Conservation (phyloP, 2,888 invertebrate species). For the Pristionchus japonicus region DNA sequence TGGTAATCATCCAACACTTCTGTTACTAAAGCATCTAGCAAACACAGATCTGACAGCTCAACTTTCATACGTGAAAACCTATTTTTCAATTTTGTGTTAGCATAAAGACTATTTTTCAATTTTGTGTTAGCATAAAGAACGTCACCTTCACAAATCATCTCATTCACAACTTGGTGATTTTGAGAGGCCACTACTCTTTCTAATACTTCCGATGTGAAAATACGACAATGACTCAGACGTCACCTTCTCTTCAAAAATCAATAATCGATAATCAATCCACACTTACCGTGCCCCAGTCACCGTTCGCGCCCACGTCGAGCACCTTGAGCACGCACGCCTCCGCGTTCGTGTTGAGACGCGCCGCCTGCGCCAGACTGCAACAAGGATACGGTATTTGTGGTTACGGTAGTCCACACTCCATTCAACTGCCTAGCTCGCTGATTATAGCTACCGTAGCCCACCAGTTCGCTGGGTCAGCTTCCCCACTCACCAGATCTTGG, state of each 20-base stretch:
- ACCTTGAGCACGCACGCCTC: conserved; percentile 92
- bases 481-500: conserved; percentile 32
- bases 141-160: too few relatives aligned
- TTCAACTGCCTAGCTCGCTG: background rate
- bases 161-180: too few relatives aligned
- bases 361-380: conserved; percentile 78
- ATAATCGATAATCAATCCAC: too few relatives aligned
- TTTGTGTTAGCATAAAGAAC: too few relatives aligned
- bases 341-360: conserved; percentile 88
- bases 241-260: too few relatives aligned
- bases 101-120: too few relatives aligned
- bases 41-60: background rate
- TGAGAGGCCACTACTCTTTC: too few relatives aligned
- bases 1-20: background rate
- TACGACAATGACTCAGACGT: background rate
- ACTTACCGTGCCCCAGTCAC: conserved; percentile 74
- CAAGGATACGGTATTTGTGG: background rate
- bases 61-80: too few relatives aligned
- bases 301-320: conserved; percentile 86
- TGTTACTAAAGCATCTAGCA: background rate
- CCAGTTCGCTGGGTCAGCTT: background rate
- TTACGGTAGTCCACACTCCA: background rate
- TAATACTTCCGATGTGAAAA: background rate
- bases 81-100: too few relatives aligned
- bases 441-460: background rate